phyloP scores from a whole-genome alignment of 1,140 invertebrate species.

The Coenobita brevimanus region DNA sequence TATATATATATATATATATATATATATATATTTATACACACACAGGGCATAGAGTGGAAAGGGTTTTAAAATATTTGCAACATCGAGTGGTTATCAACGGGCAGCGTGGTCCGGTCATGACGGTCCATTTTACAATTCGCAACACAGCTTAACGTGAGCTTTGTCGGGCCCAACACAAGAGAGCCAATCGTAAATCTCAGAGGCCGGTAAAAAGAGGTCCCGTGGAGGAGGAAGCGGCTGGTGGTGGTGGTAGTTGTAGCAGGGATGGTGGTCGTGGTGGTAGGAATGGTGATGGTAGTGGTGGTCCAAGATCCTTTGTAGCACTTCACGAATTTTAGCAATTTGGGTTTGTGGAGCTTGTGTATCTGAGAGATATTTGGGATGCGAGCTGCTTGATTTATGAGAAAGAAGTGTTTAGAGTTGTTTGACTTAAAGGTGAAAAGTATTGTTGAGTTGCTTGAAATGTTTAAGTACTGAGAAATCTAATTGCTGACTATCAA shows the following conservation, averaged over 20 bases:
- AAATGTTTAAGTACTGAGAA: no score
- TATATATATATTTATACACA: no score
- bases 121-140: conserved; percentile 52
- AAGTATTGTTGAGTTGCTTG: no score
- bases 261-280: no score
- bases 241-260: not conserved
- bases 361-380: no score
- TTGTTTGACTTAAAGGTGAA: no score
- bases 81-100: conserved; percentile 58
- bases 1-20: no score
- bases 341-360: conserved; percentile 53
- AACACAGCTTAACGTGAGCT: conserved; percentile 56
- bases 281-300: no score
- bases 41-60: no score
- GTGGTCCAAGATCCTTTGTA: conserved; percentile 21
- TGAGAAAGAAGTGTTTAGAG: no score
- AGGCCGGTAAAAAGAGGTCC: conserved; percentile 42
- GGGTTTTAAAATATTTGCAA: conserved; percentile 56
- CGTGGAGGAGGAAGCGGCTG: conserved; percentile 12
- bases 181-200: conserved; percentile 51
- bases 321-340: conserved; percentile 51
- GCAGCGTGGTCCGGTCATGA: conserved; percentile 46
- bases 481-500: no score
- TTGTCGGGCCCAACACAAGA: conserved; percentile 52
- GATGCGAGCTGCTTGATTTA: no score